These are phyloP conservation scores for Mactra quadrangularis DNA, from an alignment of 1,140 invertebrate species.

Conservation along the genomic window DNA sequence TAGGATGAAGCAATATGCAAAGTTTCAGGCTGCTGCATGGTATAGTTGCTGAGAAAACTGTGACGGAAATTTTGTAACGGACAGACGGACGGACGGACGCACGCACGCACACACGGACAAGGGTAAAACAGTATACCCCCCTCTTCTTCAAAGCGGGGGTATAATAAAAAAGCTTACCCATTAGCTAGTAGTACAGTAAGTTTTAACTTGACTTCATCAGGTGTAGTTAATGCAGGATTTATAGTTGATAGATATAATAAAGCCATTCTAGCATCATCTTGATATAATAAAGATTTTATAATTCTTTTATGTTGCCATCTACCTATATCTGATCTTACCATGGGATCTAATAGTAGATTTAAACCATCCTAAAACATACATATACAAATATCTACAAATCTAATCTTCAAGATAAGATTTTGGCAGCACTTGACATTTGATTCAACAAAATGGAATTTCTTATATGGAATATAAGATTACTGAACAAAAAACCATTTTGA, in stretches of 20 bases:
- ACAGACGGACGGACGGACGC: too few species aligned
- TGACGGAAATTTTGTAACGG: too few species aligned
- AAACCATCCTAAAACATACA: slow-evolving; percentile 81
- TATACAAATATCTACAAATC: not conserved
- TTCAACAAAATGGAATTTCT: too few species aligned
- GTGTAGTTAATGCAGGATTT: slow-evolving; percentile 84
- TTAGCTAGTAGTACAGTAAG: slow-evolving; percentile 86
- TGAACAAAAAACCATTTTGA: too few species aligned
- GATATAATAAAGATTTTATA: slow-evolving; percentile 85
- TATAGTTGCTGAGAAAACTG: too few species aligned
- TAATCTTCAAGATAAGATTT: not conserved
- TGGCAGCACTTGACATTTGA: not conserved
- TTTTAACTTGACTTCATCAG: slow-evolving; percentile 85
- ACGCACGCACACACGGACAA: too few species aligned
- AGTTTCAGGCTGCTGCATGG: too few species aligned
- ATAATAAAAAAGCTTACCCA: too few species aligned
- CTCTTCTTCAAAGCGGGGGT: too few species aligned
- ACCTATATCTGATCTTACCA: slow-evolving; percentile 84
- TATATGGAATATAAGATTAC: too few species aligned
- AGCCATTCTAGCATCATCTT: slow-evolving; percentile 85
- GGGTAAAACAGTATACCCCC: too few species aligned
- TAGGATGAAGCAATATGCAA: too few species aligned
- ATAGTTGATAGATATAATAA: slow-evolving; percentile 83
- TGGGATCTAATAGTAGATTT: slow-evolving; percentile 82
- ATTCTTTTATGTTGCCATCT: slow-evolving; percentile 86